phyloP scores from a whole-genome alignment of 2,797 vertebrate genomes.

The Xenopus petersii region DNA sequence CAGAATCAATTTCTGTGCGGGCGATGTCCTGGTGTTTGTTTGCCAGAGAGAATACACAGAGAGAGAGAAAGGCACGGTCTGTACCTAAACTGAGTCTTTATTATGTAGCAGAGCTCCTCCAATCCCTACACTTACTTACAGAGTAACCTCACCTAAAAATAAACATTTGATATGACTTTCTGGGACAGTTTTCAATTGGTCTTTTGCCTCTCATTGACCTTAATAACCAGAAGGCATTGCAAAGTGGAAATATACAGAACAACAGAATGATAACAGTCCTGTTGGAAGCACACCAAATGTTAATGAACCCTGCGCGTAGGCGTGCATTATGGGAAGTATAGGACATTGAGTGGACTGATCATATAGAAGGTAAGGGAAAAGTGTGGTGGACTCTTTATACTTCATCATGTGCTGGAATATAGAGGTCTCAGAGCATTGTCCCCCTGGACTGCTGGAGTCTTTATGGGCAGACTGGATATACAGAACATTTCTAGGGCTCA shows the following conservation, averaged over 20 bases:
- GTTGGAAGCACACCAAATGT: too few relatives aligned
- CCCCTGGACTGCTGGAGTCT: neutral
- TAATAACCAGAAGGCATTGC: too few relatives aligned
- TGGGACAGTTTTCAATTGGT: too few relatives aligned
- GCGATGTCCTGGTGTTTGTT: neutral
- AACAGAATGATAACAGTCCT: too few relatives aligned
- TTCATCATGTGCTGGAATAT: too few relatives aligned
- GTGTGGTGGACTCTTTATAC: neutral
- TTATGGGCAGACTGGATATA: neutral
- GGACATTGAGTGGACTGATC: neutral
- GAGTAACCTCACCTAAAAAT: too few relatives aligned
- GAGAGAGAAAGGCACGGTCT: neutral
- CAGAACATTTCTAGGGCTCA: neutral
- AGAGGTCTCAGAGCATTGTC: neutral
- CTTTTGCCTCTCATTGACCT: too few relatives aligned
- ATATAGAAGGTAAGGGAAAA: too few relatives aligned
- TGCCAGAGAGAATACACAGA: neutral
- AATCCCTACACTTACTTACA: too few relatives aligned
- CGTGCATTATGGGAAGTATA: neutral
- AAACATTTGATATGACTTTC: too few relatives aligned
- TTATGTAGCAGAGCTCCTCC: neutral
- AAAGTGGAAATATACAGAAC: too few relatives aligned
- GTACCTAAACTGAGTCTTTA: neutral
- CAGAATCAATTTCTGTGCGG: neutral
- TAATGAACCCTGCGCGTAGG: too few relatives aligned